Base-by-base conservation (phyloP, 2,888 invertebrate species). In the Xestia xanthographa region DNA sequence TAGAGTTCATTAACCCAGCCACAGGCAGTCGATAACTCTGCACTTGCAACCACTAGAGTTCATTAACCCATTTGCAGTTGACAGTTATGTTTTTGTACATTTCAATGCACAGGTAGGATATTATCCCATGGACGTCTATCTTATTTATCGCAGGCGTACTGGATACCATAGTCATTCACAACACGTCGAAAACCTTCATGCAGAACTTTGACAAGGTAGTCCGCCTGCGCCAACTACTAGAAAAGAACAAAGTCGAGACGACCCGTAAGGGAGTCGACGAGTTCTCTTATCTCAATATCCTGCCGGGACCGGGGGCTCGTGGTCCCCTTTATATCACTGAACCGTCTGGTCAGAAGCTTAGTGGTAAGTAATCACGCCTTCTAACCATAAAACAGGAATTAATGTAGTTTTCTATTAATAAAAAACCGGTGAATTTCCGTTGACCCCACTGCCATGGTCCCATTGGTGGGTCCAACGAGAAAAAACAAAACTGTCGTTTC, bases 151-250 rank as follows among this genome's bases (percentile, higher is more conserved):
- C 91, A 98, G 98, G 96, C 63, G 93, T 95, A n/a, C 90, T 98
- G 58, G 98, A 98, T 90, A 97, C 96, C 1, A 96, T 97, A 87
- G 90, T 92, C 5, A 97, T 98, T 41, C 97, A 97, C 53, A 97
- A 97, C 53, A 93, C 94, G 0, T 97, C 97, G 1, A 97, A 97
- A 88, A 93, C 93, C 0, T 98, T 98, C 89, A 95, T 98, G 60
- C 97, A 97, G 91, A 95, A 96, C 73, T 97, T 98, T 79, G 97
- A 97, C 88, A 95, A 95, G 68, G 97, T 97, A 50, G 97, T 97
- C 63, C 93, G 96, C 14, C 88, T 96, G 22, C 93, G 96, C 2
- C 96, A 96, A 76, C 74, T 96, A 70, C 91, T 96, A 41, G 91
- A 93, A 50, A 93, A 92, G 71, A 93, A 96, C 79, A 95, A 94